Base-by-base conservation (phyloP, 92 coral and sea anemone species). In the Siderastrea siderea region DNA sequence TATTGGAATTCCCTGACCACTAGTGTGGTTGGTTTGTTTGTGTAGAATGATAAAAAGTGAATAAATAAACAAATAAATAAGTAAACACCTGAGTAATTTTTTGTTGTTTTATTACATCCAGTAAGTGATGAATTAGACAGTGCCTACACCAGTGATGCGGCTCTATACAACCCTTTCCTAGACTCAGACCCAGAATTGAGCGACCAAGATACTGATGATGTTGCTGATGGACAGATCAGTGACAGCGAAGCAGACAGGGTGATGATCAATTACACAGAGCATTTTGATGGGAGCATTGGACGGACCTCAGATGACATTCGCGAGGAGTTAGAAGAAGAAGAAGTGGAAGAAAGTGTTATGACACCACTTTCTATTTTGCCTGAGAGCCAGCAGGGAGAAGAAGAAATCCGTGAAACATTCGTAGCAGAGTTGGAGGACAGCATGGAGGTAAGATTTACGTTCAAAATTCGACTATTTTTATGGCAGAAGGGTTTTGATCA, bases 361-460 rank as follows among this genome's bases (percentile, higher is more conserved):
- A 47, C 54, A 5, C 45, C 6, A 48, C 26, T 52, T 14, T 84
- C 83, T 47, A 55, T 74, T 75, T 89, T 92, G 78, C 91, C 96
- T 71, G 96, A 93, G 80, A 86, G 93, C 66, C 93, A 93, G 75
- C 96, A 90, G 46, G 79, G 73, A n/a, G 75, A 82, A 62, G 73
- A 75, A 51, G 79, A 75, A 86, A 3, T 10, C 55, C 5, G 5
- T 4, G 89, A 88, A 26, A 10, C 3, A 45, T 58, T 4, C 73
- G 9, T 47, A 3, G 78, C 48, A 16, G 66, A 74, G 12, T 55
- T 82, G 3, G 87, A 84, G 45, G 69, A 50, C 15, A 72, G 43
- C 6, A 49, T 62, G 62, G 85, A 81, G 85, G 94, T 91, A 76
- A 66, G 59, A 10, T 2, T 17, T 45, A 49, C 43, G 44, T 16